A percentile compares a stretch with the other conserved stretches of the same genome.
phyloP scores from a whole-genome alignment of 2,113 vertebrate genomes.

The Amazona vittata region DNA sequence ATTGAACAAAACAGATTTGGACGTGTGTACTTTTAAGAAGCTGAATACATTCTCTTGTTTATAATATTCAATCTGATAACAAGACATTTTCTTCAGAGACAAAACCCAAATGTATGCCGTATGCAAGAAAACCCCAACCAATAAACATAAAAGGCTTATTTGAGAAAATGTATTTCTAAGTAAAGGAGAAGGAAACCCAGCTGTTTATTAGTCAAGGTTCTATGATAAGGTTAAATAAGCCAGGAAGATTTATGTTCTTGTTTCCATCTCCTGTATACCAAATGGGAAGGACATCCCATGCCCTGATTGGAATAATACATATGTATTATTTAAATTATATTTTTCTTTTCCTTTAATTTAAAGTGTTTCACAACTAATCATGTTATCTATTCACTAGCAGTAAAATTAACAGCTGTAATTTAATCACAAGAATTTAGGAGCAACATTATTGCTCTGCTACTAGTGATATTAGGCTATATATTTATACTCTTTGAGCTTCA shows the following conservation, averaged over 20 bases:
- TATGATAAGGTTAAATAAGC: background rate
- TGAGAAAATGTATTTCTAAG: background rate
- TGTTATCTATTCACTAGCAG: background rate
- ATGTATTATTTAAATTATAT: background rate
- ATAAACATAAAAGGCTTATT: background rate
- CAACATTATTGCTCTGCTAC: background rate
- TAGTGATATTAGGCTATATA: background rate
- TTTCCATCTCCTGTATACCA: background rate
- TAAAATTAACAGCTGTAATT: background rate
- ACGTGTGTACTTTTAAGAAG: background rate
- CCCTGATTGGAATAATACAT: background rate
- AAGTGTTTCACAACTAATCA: background rate
- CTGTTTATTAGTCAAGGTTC: background rate
- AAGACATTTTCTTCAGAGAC: background rate
- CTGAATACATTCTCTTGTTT: background rate
- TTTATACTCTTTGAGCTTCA: background rate
- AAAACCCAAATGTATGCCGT: background rate
- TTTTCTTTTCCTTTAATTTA: background rate
- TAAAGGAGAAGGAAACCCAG: background rate
- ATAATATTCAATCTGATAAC: background rate
- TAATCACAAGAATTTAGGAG: background rate
- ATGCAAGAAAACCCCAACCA: rapidly evolving
- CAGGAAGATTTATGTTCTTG: background rate
- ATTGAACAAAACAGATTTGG: background rate
- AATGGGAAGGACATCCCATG: background rate